Evolutionary conservation across 2,888 invertebrate genomes (phyloP), one percentile per base, ranked within the genome.

Genomic region (Troides helena): DNA sequence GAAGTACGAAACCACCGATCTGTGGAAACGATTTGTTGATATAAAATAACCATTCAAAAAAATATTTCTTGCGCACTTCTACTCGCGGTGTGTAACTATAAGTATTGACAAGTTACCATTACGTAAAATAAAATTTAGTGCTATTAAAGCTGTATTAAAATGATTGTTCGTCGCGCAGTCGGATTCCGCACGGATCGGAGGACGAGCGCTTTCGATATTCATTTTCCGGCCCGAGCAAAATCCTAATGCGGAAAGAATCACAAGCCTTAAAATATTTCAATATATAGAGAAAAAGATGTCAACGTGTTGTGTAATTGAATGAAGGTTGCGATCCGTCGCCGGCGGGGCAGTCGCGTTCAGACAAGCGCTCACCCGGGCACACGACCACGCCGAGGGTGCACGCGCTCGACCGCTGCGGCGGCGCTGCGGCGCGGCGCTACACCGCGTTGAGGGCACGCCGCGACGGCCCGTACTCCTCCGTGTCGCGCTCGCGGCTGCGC

Each of bases 381-480:
- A 4, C 25, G 25, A 4, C 2, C 30, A 30, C 30, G 30, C 5
- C 4, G 43, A 43, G 43, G 43, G 7, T 2, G 7, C 8, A 12
- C 10, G 43, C 10, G 8, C 12, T 1, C 12, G 21, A 21, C 21
- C 21, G 21, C 21, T 21, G 21, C 21, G 21, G 21, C 21, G 21
- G 21, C 21, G 21, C 21, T 21, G 46, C 4, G 46, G 2, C 12
- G 46, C 14, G 72, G 84, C 84, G 88, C 94, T 95, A 96, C 88
- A 96, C 95, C 86, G 95, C 96, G 90, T 96, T 96, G 80, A 95
- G 94, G 78, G 95, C 95, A 81, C 96, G 94, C 72, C 95, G 93
- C 78, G 95, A 94, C 59, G 95, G 93, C 73, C 94, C 94, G 86
- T 95, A 94, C 79, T 94, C 94, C 78, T 93, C 94, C 71, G 90